These are phyloP conservation scores for Lutraria rhynchaena DNA, from an alignment of 1,140 invertebrate genomes.

Conservation along the genomic window DNA sequence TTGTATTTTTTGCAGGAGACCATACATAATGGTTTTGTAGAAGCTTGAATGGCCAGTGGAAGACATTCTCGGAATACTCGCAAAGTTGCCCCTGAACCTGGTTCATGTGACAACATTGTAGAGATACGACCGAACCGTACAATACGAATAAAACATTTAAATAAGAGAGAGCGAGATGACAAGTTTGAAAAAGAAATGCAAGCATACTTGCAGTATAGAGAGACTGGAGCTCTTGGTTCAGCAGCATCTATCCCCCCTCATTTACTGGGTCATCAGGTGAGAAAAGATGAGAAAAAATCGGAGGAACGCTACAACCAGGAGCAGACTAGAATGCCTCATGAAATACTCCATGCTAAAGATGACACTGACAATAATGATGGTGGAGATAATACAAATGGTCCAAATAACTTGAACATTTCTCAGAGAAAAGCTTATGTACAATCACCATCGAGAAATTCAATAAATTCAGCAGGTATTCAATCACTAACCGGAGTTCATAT, in stretches of 20 bases:
- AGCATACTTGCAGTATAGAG: conserved; percentile 60
- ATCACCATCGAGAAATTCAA: conserved; percentile 40
- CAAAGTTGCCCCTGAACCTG: conserved; percentile 62
- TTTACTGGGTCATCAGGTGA: not conserved
- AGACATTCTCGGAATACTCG: conserved; percentile 13
- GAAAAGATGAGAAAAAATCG: not conserved
- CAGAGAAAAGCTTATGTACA: not conserved
- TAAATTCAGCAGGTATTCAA: conserved; percentile 20
- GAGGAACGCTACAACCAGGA: not conserved
- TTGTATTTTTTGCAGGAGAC: too few relatives aligned
- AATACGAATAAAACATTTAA: conserved; percentile 73
- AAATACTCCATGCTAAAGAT: conserved; percentile 1
- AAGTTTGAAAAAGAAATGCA: conserved; percentile 73
- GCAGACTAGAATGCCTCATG: not conserved
- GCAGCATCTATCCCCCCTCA: not conserved
- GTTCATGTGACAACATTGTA: conserved; percentile 51
- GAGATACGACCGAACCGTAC: conserved; percentile 70
- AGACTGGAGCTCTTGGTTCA: conserved; percentile 34
- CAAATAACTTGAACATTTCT: conserved; percentile 5
- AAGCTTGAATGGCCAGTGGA: conserved; percentile 18
- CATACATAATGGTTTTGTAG: too few relatives aligned
- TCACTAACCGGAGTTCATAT: conserved; percentile 39
- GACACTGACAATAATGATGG: not conserved
- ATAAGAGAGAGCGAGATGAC: conserved; percentile 71
- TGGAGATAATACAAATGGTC: not conserved